Conservation (phyloP, 2,888 invertebrate species). For the Koerneria pararmatus region DNA sequence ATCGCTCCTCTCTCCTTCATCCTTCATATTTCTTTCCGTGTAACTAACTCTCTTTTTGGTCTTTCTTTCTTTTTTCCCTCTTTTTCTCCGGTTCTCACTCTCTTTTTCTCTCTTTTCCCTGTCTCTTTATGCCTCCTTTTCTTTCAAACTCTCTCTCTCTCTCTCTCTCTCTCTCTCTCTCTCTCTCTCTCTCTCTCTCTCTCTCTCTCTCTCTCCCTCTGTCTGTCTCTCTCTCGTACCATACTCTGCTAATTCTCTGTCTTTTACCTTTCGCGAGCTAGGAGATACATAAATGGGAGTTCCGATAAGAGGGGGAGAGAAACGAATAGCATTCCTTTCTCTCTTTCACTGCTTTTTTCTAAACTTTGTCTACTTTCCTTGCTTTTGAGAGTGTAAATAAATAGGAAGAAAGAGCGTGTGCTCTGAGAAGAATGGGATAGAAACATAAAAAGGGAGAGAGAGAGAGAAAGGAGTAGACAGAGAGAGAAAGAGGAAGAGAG, state of each 20-base stretch:
- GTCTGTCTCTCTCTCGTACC: not conserved
- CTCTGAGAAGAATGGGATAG: not conserved
- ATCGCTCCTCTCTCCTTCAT: not conserved
- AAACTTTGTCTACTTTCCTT: not conserved
- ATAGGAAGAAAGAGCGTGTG: constrained; percentile 1
- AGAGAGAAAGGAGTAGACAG: constrained; percentile 16
- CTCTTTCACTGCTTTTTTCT: not conserved
- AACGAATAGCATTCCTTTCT: not conserved
- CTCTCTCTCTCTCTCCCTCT: constrained; percentile 8
- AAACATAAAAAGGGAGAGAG: constrained; percentile 1
- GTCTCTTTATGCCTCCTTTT: not conserved
- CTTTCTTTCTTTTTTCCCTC: not conserved
- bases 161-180: not conserved
- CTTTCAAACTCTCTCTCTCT: not conserved
- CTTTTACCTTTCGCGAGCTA: not conserved
- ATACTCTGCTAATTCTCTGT: not conserved
- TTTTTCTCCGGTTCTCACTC: not conserved
- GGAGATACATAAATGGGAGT: not conserved
- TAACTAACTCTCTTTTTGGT: too few species aligned
- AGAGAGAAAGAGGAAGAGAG: constrained; percentile 20
- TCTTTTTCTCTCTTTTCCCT: not conserved
- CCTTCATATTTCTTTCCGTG: too few species aligned
- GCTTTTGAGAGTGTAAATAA: not conserved
- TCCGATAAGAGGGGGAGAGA: not conserved
- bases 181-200: constrained; percentile 3